Base-by-base conservation (phyloP, 2,113 vertebrate species). In the Rhinoptilus africanus region DNA sequence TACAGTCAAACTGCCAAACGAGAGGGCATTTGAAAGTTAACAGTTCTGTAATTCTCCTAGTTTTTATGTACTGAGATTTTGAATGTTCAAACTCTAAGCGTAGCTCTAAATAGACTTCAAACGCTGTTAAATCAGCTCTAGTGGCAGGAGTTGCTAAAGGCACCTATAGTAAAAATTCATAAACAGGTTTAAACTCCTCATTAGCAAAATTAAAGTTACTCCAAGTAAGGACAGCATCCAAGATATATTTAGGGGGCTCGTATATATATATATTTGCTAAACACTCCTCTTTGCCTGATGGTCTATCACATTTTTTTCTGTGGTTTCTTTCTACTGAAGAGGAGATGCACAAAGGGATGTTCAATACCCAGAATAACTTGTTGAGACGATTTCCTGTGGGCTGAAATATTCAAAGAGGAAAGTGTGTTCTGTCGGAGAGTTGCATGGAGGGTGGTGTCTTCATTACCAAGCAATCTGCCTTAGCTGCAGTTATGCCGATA, bases 351-450 rank as follows among this genome's bases (percentile, higher is more conserved):
- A 62, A 54, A 83, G 4, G 5, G 3, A 2, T 59, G 26, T 63
- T 63, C 26, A 45, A 35, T 59, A 48, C 6, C 18, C 30, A 43
- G 27, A 77, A 41, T 79, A 32, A 26, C 50, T 57, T 63, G 32
- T 47, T 54, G 54, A 63, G 50, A 32, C 0, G 0, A 22, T 37
- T 89, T 26, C 2, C 17, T 0, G 0, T 14, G n/a, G 43, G 27
- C n/a, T 48, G 63, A 77, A 59, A 47, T 57, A 41, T 16, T 68
- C 37, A 28, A 85, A 83, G 41, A 37, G 22, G 47, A 45, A 56
- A 73, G 23, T 22, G 7, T 80, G 21, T 32, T 82, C 12, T 41
- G 41, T 17, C 4, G 8, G 77, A 39, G 30, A 50, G 34, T 60
- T 37, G 27, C 28, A 37, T 0, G 0, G n/a, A 69, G 45, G 22